phyloP scores from a whole-genome alignment of 2,888 invertebrate genomes.

The Myathropa florea region DNA sequence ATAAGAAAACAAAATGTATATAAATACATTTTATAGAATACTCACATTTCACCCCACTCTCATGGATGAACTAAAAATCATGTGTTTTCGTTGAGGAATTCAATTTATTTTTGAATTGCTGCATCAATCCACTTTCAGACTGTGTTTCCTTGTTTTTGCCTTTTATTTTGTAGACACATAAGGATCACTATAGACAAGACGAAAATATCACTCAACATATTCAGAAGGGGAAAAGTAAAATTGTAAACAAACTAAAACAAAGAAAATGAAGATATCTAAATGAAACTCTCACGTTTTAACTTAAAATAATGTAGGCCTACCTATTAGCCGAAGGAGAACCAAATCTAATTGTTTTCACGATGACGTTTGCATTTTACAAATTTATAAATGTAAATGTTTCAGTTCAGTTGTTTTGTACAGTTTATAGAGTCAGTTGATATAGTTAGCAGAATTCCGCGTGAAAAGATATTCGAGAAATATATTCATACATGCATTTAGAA shows the following conservation, averaged over 20 bases:
- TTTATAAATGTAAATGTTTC: neutral
- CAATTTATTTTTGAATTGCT: slow-evolving; percentile 32
- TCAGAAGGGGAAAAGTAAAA: slow-evolving; percentile 1
- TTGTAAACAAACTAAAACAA: neutral
- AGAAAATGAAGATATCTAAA: neutral
- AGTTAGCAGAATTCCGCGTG: slow-evolving; percentile 53
- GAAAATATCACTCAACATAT: slow-evolving; percentile 54
- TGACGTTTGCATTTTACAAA: neutral
- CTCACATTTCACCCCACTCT: slow-evolving; percentile 43
- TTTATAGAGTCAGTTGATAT: slow-evolving; percentile 39
- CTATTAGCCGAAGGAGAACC: slow-evolving; percentile 8
- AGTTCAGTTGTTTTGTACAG: slow-evolving; percentile 45
- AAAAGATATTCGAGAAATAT: neutral
- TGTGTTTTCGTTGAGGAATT: neutral
- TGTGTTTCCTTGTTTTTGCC: neutral
- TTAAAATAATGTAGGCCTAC: slow-evolving; percentile 3
- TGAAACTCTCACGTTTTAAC: slow-evolving; percentile 1
- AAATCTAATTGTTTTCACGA: neutral
- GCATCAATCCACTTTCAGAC: slow-evolving; percentile 40
- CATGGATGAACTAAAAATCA: neutral
- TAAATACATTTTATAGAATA: slow-evolving; percentile 34
- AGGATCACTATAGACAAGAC: slow-evolving; percentile 34
- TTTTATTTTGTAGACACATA: slow-evolving; percentile 43
- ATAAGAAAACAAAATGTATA: slow-evolving; percentile 27
- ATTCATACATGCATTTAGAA: neutral